Evolutionary conservation across 2,888 invertebrate genomes (phyloP).

Genomic region (Euzetes globulus): DNA sequence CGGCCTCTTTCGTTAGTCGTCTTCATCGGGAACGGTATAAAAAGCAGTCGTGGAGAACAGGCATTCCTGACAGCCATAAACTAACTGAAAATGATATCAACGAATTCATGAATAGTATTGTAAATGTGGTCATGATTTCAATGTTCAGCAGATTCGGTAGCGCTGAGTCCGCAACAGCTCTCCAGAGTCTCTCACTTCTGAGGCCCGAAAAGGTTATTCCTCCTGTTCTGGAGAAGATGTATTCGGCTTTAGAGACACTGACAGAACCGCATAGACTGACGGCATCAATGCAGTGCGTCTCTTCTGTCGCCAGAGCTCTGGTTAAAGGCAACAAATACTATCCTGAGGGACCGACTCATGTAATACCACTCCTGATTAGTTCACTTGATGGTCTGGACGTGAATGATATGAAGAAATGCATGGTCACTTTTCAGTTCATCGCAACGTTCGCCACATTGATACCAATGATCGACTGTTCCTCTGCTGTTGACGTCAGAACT

Average conservation of each 20-base stretch:
- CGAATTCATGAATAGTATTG: constrained; percentile 64
- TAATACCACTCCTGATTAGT: constrained; percentile 69
- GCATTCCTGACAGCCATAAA: constrained; percentile 60
- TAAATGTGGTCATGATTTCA: constrained; percentile 65
- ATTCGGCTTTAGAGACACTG: constrained; percentile 69
- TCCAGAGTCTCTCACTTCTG: constrained; percentile 67
- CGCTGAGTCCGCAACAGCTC: constrained; percentile 57
- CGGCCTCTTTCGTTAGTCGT: constrained; percentile 59
- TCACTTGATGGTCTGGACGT: constrained; percentile 81
- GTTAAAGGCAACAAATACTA: constrained; percentile 53
- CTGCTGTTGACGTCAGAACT: constrained; percentile 59
- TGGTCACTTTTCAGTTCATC: constrained; percentile 66
- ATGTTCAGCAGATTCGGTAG: constrained; percentile 66
- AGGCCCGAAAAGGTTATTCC: constrained; percentile 76
- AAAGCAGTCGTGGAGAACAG: constrained; percentile 60
- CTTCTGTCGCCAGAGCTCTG: constrained; percentile 61
- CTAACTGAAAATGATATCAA: constrained; percentile 72
- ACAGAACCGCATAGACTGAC: constrained; percentile 80
- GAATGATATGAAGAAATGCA: constrained; percentile 63
- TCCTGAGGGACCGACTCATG: constrained; percentile 69
- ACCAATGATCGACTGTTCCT: constrained; percentile 75
- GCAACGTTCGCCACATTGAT: constrained; percentile 67
- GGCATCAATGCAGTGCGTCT: constrained; percentile 62
- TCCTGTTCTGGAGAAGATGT: constrained; percentile 68
- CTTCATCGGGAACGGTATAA: constrained; percentile 59